Percentiles rank a stretch among this genome's conserved stretches.
Evolutionary conservation across 2,888 invertebrate species (phyloP).

Genomic region (Oxyscelio sp.): DNA sequence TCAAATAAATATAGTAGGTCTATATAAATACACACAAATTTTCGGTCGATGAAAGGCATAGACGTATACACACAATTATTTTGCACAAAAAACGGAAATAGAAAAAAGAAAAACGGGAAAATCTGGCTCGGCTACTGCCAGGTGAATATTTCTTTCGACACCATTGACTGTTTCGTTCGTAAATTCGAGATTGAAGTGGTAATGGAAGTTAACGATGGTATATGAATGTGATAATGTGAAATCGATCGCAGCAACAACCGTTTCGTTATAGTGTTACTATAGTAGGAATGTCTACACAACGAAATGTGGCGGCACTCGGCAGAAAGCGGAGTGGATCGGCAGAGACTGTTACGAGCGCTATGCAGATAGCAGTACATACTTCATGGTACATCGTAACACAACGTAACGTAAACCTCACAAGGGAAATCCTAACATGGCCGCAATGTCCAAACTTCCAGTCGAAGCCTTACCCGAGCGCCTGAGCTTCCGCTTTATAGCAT

Average conservation of each 20-base stretch:
- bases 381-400: constrained; percentile 83
- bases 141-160: constrained; percentile 40
- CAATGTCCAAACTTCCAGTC: constrained; percentile 77
- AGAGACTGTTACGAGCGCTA: constrained; percentile 79
- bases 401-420: constrained; percentile 86
- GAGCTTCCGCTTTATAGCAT: constrained; percentile 55
- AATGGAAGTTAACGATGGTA: constrained; percentile 44
- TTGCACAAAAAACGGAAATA: constrained; percentile 8
- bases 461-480: constrained; percentile 55
- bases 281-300: constrained; percentile 56
- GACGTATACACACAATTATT: neutral
- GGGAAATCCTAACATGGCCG: constrained; percentile 86
- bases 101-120: neutral
- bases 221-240: constrained; percentile 67
- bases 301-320: constrained; percentile 59
- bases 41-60: neutral
- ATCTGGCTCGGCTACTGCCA: neutral
- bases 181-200: constrained; percentile 63
- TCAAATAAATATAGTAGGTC: constrained; percentile 39
- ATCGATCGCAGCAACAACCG: constrained; percentile 68
- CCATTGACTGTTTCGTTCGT: constrained; percentile 42
- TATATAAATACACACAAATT: constrained; percentile 21
- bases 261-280: constrained; percentile 42
- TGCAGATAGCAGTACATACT: constrained; percentile 85
- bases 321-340: constrained; percentile 78